phyloP scores from a whole-genome alignment of 2,113 vertebrate species.

The Syngnathus typhle region DNA sequence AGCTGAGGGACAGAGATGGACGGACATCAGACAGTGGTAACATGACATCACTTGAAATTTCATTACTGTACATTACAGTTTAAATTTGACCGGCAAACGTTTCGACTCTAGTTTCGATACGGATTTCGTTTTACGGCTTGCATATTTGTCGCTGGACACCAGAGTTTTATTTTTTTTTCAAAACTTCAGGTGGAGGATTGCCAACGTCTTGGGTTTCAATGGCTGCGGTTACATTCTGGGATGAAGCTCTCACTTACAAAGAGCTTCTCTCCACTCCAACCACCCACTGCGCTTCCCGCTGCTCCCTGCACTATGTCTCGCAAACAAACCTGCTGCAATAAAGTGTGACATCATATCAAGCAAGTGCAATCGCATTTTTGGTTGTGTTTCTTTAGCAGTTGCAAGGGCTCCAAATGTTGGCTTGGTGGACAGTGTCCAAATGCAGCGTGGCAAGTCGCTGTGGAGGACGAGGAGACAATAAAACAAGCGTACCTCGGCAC shows the following conservation, averaged over 20 bases:
- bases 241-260: constrained; percentile 7
- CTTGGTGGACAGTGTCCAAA: neutral
- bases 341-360: neutral
- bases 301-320: neutral
- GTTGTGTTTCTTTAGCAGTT: neutral
- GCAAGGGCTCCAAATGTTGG: neutral
- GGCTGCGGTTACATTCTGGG: constrained; percentile 1
- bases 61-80: neutral
- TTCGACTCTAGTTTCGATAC: neutral
- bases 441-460: constrained; percentile 1
- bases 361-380: neutral
- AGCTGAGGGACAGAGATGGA: constrained; percentile 48
- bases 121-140: neutral
- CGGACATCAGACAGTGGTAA: constrained; percentile 19
- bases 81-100: neutral
- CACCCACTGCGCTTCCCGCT: constrained; percentile 15
- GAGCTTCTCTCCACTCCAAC: constrained; percentile 2
- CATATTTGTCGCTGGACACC: neutral
- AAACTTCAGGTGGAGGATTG: neutral
- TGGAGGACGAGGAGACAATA: constrained; percentile 25
- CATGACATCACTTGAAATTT: neutral
- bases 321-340: constrained; percentile 1
- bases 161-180: neutral
- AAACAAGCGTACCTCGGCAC: constrained; percentile 12
- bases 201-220: neutral